Evolutionary conservation across 2,797 vertebrate genomes (phyloP), one percentile per base, ranked within the genome.

Genomic region (Iguana delicatissima): DNA sequence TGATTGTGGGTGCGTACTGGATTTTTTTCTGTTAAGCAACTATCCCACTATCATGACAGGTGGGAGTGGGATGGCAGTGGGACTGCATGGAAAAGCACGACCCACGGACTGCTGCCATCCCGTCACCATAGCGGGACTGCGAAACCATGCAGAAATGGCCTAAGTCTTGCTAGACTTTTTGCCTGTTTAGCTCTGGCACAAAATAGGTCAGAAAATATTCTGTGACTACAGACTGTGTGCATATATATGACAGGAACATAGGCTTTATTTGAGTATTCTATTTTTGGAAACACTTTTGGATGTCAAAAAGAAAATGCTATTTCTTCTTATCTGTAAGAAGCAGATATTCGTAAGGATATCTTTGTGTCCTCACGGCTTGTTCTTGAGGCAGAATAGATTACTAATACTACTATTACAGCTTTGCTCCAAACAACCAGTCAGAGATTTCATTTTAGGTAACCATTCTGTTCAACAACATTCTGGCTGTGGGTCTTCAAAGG

Each of bases 281-380:
- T 74, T 91, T 91, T 67, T 86, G n/a, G 79, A 85, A 9, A 14
- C 64, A 87, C 42, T 93, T 46, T 62, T 88, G 76, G 24, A 52
- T 90, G 80, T 67, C 76, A 84, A 69, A 13, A 93, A 85, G 84
- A 9, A 89, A 80, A 74, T 62, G 18, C 18, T 84, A 29, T 80
- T 86, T 80, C 83, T 85, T 12, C 69, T 84, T 89, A 84, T 92
- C 91, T 89, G 14, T 90, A 76, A 82, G 89, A 55, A 84, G 18
- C 84, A 92, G 73, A 91, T 90, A 92, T 86, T 86, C 77, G 59
- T 73, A 32, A 86, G 52, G 52, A 86, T 81, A 59, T 73, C 35
- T 89, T 64, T 38, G 35, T 81, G 32, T 82, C 67, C 79, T 73
- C 64, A n/a, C 79, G 22, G 64, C 16, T 35, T 90, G 2, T 72